These are phyloP conservation scores for Chloroceryle inda DNA, from an alignment of 2,797 vertebrate genomes.

Conservation along the genomic window DNA sequence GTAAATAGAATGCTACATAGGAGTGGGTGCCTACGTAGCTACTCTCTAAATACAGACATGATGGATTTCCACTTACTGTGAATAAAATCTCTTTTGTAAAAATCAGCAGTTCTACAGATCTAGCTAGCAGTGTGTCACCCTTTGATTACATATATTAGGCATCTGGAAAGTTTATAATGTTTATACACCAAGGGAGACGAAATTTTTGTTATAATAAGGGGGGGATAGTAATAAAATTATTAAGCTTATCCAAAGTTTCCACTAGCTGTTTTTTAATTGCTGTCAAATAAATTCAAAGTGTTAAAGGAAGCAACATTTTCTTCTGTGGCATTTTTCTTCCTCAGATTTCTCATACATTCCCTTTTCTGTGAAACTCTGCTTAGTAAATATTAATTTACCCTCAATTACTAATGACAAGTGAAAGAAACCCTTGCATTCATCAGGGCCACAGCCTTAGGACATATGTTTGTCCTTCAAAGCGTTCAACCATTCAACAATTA, in stretches of 20 bases:
- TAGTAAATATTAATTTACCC: constrained; percentile 84
- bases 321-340: neutral
- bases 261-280: constrained; percentile 38
- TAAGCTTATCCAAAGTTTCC: constrained; percentile 34
- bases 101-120: neutral
- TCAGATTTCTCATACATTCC: constrained; percentile 52
- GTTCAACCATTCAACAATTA: constrained; percentile 83
- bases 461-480: constrained; percentile 84
- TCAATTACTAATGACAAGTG: constrained; percentile 87
- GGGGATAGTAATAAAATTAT: neutral
- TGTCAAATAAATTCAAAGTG: constrained; percentile 51
- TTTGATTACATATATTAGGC: neutral
- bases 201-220: neutral
- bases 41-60: neutral
- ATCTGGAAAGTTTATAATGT: neutral
- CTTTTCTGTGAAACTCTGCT: constrained; percentile 77
- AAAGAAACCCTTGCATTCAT: constrained; percentile 80
- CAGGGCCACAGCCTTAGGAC: constrained; percentile 71
- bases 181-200: neutral
- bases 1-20: neutral
- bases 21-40: neutral
- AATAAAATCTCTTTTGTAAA: neutral
- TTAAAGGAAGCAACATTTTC: constrained; percentile 19
- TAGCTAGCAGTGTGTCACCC: neutral
- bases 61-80: neutral